Percentiles rank a stretch among this genome's conserved stretches.
Evolutionary conservation across 2,113 vertebrate genomes (phyloP).

Genomic region (Neopipo cinnamomea): DNA sequence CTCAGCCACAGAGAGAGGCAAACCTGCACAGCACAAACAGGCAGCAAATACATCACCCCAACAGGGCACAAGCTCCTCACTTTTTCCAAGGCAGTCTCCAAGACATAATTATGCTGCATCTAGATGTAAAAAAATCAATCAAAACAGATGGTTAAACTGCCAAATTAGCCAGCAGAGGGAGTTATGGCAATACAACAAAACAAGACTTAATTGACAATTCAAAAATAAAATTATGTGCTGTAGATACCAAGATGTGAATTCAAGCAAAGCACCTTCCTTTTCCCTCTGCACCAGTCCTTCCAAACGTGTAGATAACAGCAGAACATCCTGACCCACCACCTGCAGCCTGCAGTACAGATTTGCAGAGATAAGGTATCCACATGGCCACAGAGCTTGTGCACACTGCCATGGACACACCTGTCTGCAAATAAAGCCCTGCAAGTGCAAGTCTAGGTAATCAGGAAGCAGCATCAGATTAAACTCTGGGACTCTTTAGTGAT

Average conservation of each 20-base stretch:
- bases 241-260: not conserved
- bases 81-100: not conserved
- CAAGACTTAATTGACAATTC: not conserved
- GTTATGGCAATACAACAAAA: not conserved
- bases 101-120: not conserved
- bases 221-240: not conserved
- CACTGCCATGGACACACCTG: fast-evolving
- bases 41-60: not conserved
- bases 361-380: not conserved
- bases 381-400: not conserved
- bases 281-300: not conserved
- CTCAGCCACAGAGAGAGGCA: not conserved
- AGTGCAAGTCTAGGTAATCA: not conserved
- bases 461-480: not conserved
- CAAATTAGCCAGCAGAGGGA: slow-evolving; percentile 44
- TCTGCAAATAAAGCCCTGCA: not conserved
- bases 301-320: not conserved
- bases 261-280: not conserved
- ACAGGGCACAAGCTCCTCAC: not conserved
- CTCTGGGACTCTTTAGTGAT: not conserved
- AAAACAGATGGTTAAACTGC: not conserved
- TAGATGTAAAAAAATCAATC: not conserved
- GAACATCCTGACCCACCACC: not conserved
- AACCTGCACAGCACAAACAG: not conserved
- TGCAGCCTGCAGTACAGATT: not conserved